phyloP scores from a whole-genome alignment of 1,140 invertebrate species.

The Cyphomyrmex costatus region DNA sequence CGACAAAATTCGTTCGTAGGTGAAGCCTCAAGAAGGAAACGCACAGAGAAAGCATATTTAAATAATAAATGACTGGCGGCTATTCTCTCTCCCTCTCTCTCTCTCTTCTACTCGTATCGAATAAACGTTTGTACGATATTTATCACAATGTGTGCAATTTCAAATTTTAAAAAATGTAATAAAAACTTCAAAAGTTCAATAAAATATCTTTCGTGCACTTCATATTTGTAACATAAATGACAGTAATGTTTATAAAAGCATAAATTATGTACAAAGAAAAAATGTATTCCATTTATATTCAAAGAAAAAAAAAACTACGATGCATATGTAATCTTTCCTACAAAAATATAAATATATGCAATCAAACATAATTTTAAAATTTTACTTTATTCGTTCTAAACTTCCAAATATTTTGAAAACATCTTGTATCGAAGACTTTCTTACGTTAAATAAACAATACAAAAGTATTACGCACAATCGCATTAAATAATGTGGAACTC shows the following conservation, averaged over 20 bases:
- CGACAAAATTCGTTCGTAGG: background rate
- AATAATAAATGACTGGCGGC: background rate
- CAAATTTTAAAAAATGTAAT: background rate
- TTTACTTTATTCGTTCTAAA: background rate
- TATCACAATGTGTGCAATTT: background rate
- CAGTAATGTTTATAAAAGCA: background rate
- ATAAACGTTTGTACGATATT: conserved; percentile 11
- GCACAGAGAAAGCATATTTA: background rate
- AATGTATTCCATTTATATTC: background rate
- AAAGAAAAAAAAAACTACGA: background rate
- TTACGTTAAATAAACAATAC: background rate
- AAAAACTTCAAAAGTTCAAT: conserved; percentile 7
- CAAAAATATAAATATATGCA: background rate
- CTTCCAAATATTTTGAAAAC: background rate
- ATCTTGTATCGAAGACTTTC: background rate
- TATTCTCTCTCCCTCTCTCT: background rate
- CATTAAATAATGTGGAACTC: background rate
- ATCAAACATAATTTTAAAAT: background rate
- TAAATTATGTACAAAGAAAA: background rate
- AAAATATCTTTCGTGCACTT: background rate
- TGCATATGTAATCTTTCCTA: background rate
- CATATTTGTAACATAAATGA: background rate
- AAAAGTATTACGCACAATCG: background rate
- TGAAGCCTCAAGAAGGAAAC: background rate
- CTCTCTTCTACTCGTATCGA: background rate